Base-by-base conservation (phyloP, 2,888 invertebrate species). In the Apotomis turbidana region DNA sequence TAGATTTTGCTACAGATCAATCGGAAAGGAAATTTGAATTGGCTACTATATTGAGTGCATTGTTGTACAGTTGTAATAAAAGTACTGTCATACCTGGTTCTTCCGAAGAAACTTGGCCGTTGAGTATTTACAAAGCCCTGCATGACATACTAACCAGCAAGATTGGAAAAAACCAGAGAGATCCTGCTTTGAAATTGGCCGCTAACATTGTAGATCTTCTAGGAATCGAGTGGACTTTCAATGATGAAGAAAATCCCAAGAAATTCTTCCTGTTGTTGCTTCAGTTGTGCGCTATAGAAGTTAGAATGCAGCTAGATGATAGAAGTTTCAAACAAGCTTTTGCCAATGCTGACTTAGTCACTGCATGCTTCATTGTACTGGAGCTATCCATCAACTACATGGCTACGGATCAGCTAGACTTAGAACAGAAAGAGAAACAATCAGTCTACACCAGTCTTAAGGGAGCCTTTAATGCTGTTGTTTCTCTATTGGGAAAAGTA, bases 221-320 rank as follows among this genome's bases (percentile, higher is more conserved):
- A 36, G 98, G 98, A 27, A 95, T 97, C 41, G 97, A 97, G 77
- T 98, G 98, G 97, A 95, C 96, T 70, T 92, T 97, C 76, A 95
- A 95, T 80, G 97, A 97, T 86, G 96, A 96, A 78, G 96, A 96
- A 74, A 95, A 95, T 78, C 97, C 97, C 71, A 97, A 97, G 88
- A 96, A 97, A 82, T 96, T 98, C 82, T 96, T 98, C 80, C 91
- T 98, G 27, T 90, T 98, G 10, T 87, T 97, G 38, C 95, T 98
- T 71, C 98, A 98, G 85, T 91, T 99, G 71, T 96, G 97, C 79
- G 97, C 98, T 64, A 97, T 98, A 83, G 98, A 99, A 94, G 96
- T 98, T 0, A 95, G 98, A 82, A 98, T 99, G 98, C 97, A 97
- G 78, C 93, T 98, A 76, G 98, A 98, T 83, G 97, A 97, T 77